Base-by-base conservation (phyloP, 2,888 invertebrate genomes). In the Drosophila leonis region DNA sequence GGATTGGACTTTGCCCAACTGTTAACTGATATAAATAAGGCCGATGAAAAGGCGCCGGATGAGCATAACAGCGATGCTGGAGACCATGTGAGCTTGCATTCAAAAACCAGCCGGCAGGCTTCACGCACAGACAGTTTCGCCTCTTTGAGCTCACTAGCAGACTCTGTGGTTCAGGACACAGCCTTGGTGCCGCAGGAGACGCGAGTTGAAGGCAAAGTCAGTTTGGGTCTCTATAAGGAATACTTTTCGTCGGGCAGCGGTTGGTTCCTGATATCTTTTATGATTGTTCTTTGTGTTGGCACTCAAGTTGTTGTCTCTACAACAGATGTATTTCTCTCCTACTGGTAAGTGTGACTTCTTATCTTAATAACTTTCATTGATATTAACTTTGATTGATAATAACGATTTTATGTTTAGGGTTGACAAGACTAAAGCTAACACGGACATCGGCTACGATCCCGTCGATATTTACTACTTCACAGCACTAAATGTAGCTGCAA, bases 1-100 rank as follows among this genome's bases (percentile, higher is more conserved):
- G 97, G 97, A 0, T 92, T 97, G 83, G 96, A 97, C 92, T 97
- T 97, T 92, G 96, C 96, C 0, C 94, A 95, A 84, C 92, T 97
- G 49, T 91, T 97, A 59, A 94, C 94, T 0, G 93, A 94, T 5
- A 93, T 93, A 4, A 94, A 94, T 51, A 93, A 93, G 20, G 80
- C 82, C 1, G 93, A 93, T 5, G 90, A 91, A 33, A 33, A 33
- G 12, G 39, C 24, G 0, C 3, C 52, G 0, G 59, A 64, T 4
- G 62, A 87, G 1, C 92, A 92, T 5, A 90, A 91, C 33, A 83
- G 68, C 6, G 75, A 72, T 42, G 75, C 63, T 37, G 72, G 67
- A 5, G 78, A 86, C 8, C 41, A 46, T 6, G 24, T 42, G 0
- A 71, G 62, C 37, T 15, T 59, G 7, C 44, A 52, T 10, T 66